Evolutionary conservation across 1,140 invertebrate species (phyloP), one percentile per base, ranked within the genome.

Genomic region (Paraescarpia echinospica): DNA sequence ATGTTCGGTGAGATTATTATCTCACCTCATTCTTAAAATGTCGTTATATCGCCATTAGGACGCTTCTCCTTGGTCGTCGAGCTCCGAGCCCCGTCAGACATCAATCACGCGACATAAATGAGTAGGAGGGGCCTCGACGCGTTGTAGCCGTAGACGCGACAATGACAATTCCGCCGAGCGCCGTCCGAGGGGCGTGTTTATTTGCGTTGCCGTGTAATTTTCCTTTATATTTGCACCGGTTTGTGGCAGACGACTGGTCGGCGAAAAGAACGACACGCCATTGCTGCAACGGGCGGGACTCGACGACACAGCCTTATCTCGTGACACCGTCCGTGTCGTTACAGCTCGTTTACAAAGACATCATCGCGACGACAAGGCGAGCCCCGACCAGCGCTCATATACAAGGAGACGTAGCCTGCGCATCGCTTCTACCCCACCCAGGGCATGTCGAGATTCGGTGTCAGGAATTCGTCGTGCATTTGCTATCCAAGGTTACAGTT

Each of bases 161-260:
- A 77, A 77, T 77, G 12, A 77, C 59, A 77, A 77, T 77, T 77
- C 59, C 18, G 22, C 8, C 59, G 12, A 77, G 59, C 59, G 59
- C 22, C 59, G 59, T 18, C 27, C 59, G 59, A 27, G 14, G 59
- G 59, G 59, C 59, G 59, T 77, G 59, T 77, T 77, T 77, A 77
- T 77, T 77, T 77, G 59, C 59, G 59, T 77, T 77, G 59, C 59
- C 59, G 59, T 77, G 59, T 77, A 77, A 77, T 77, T 77, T 77
- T 77, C 59, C 59, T 77, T 77, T 77, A 77, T 77, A 77, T 77
- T 77, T 77, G 59, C 59, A 4, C 59, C 59, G 59, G 59, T 77
- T 77, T 77, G 59, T 18, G 59, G 59, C 59, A 77, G 59, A 77
- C 59, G 59, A 77, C 59, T 77, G 59, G 59, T 31, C 59, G 59